These are phyloP conservation scores for Hyla sarda DNA, from an alignment of 2,113 vertebrate genomes.

Conservation along the genomic window DNA sequence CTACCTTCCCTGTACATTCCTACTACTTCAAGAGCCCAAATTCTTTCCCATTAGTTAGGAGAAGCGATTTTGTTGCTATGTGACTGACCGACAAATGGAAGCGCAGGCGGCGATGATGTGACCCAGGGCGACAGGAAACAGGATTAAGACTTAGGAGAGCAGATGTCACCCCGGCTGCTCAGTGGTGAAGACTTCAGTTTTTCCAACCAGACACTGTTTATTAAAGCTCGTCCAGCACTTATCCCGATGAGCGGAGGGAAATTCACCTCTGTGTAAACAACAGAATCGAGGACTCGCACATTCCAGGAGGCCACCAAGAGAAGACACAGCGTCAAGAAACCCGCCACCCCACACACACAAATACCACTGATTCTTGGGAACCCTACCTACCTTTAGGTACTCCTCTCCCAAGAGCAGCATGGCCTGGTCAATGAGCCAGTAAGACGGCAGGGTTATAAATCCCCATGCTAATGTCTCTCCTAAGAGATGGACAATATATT, in stretches of 20 bases:
- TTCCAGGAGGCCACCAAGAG: conserved; percentile 12
- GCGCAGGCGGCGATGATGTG: not conserved
- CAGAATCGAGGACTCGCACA: not conserved
- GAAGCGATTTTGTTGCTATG: conserved; percentile 6
- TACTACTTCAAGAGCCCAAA: not conserved
- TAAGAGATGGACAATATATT: no score
- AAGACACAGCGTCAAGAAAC: not conserved
- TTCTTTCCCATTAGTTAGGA: not conserved
- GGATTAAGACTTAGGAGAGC: conserved; percentile 34
- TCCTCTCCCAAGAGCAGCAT: not conserved
- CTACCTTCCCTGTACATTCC: not conserved
- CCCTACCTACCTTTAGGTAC: not conserved
- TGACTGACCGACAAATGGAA: conserved; percentile 5
- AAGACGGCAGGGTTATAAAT: not conserved
- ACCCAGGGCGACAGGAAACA: not conserved
- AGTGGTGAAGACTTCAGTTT: not conserved
- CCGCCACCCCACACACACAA: not conserved
- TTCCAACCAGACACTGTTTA: conserved; percentile 31
- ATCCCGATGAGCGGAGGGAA: not conserved
- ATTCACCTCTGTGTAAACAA: not conserved
- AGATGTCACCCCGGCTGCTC: conserved; percentile 30
- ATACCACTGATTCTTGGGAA: not conserved
- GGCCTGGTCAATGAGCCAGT: not conserved
- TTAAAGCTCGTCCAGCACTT: not conserved
- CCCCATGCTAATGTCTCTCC: not conserved